Evolutionary conservation across 64 coral and sea anemone species (phyloP).

Genomic region (Stichodactyla mertensii): DNA sequence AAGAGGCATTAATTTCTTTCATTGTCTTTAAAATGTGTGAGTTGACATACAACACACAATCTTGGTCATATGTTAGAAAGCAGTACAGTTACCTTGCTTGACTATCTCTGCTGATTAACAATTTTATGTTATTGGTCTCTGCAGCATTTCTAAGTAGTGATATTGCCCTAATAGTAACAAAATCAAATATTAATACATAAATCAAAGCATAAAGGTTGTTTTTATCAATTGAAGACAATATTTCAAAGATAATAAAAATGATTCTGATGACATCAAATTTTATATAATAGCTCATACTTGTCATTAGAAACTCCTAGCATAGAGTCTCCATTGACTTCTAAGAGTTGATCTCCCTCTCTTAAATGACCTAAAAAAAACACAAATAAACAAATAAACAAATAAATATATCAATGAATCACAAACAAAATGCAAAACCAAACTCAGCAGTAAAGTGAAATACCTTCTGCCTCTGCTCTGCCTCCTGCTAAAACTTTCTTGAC

Average conservation of each 20-base stretch:
- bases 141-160: constrained; percentile 69
- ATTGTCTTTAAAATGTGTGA: too few relatives aligned
- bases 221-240: too few relatives aligned
- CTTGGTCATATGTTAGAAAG: too few relatives aligned
- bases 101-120: constrained; percentile 61
- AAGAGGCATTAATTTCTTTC: too few relatives aligned
- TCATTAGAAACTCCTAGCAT: constrained; percentile 83
- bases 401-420: neutral
- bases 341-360: constrained; percentile 78
- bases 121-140: constrained; percentile 67
- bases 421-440: too few relatives aligned
- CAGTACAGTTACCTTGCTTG: constrained; percentile 41
- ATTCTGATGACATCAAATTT: neutral
- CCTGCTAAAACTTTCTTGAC: constrained; percentile 83
- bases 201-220: too few relatives aligned
- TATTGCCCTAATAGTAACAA: constrained; percentile 56
- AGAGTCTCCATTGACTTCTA: constrained; percentile 77
- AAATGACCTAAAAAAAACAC: constrained; percentile 43
- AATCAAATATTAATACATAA: neutral
- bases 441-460: constrained; percentile 17
- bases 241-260: too few relatives aligned
- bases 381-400: neutral
- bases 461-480: constrained; percentile 73
- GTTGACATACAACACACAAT: too few relatives aligned
- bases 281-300: constrained; percentile 41